phyloP scores from a whole-genome alignment of 2,797 vertebrate species.

The Enteromius trimaculatus region DNA sequence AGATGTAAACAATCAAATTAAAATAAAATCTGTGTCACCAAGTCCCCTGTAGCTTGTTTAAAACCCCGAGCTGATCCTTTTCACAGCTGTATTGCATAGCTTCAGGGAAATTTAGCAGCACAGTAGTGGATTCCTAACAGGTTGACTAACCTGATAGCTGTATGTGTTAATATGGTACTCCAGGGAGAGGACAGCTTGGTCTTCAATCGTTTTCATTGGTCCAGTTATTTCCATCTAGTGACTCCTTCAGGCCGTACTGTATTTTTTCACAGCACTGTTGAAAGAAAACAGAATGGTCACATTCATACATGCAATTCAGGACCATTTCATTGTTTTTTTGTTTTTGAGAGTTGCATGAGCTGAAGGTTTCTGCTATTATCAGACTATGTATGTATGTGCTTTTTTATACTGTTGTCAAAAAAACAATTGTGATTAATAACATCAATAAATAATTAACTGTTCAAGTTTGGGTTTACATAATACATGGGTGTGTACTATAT shows the following conservation, averaged over 20 bases:
- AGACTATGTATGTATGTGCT: neutral
- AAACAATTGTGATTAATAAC: too few species aligned
- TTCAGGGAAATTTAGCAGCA: slow-evolving; percentile 2
- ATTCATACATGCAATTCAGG: neutral
- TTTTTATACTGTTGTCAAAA: too few species aligned
- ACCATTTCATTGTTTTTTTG: neutral
- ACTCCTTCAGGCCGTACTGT: slow-evolving; percentile 66
- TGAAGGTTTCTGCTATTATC: neutral
- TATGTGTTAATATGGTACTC: slow-evolving; percentile 71
- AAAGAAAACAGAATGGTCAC: neutral
- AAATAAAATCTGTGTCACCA: neutral
- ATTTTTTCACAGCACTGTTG: neutral
- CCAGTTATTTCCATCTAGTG: slow-evolving; percentile 61
- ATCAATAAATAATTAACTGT: too few species aligned
- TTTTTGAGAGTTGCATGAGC: neutral
- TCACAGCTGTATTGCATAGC: slow-evolving; percentile 18
- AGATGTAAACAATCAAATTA: slow-evolving; percentile 26
- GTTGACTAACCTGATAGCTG: slow-evolving; percentile 66
- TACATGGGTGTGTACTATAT: too few species aligned
- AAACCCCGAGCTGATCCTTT: neutral
- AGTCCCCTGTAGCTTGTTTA: slow-evolving; percentile 12
- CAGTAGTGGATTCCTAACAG: neutral
- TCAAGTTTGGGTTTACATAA: too few species aligned
- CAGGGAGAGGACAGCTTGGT: slow-evolving; percentile 66
- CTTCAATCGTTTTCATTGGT: slow-evolving; percentile 58